Evolutionary conservation across 1,140 invertebrate genomes (phyloP), one percentile per base, ranked within the genome.

Genomic region (Hylaeus volcanicus): DNA sequence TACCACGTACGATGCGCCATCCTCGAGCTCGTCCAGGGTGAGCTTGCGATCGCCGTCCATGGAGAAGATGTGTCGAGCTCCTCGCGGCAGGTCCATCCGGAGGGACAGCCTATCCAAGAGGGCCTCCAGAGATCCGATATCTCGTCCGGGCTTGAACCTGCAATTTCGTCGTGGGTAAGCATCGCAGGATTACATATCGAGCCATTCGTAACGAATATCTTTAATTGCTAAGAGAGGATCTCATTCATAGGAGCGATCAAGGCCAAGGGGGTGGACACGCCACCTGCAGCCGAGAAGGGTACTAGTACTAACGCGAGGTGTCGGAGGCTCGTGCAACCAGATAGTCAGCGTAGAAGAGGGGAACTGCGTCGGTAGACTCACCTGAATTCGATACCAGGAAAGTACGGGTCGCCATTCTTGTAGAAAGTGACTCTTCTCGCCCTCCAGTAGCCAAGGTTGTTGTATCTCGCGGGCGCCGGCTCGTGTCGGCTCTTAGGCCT

Each of bases 361-460:
- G 14, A 14, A 15, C 15, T 55, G 39, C 8, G 5, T 0, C 45
- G 26, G 45, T 8, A 1, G 12, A 15, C 82, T 88, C 77, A 93
- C 93, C 97, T 96, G 89, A 98, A 96, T 91, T 98, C 97, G 37
- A 98, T 95, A 0, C 98, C 97, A 60, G 97, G 97, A 92, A 97
- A 98, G 90, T 98, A 98, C 0, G 96, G 96, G 92, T 99, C 98
- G 5, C 98, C 98, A 95, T 99, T 99, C 89, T 97, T 96, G 92
- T 97, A 99, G 92, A 99, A 98, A 1, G 96, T 96, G 56, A 99
- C 97, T 41, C 97, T 94, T 73, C 96, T 94, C 0, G 97, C 97
- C 82, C 96, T 95, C 97, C 97, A 98, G 88, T 97, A 97, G 61
- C 96, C 97, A 56, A 97, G 94, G 91, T 97, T 97, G 76, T 95